Base-by-base conservation (phyloP, 2,113 vertebrate species). In the Calyptomena viridis region DNA sequence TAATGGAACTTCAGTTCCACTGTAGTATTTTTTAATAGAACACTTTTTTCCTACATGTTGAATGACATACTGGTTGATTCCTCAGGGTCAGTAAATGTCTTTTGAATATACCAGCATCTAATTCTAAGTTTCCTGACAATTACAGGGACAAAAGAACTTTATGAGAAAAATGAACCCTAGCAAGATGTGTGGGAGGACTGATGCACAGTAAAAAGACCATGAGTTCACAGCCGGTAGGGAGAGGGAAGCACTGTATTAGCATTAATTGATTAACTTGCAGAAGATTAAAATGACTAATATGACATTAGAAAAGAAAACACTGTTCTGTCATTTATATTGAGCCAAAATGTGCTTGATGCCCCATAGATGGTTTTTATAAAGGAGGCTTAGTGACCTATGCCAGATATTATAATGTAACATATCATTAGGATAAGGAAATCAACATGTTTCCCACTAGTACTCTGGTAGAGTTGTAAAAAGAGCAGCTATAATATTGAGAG, bases 231-330 rank as follows among this genome's bases (percentile, higher is more conserved):
- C 40, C 89, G 60, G 42, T 11, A 95, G 21, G 50, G 25, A 87
- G 64, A 93, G 22, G 24, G 31, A 94, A 87, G 60, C 50, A 68
- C 12, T 66, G 8, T n/a, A 86, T 84, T 84, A 92, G 13, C 68
- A 90, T 89, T 76, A 81, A 82, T 13, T 50, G 37, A 87, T 95
- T 92, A 86, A 94, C 42, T 92, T 93, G 37, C 27, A 49, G 53
- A 68, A 69, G 78, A 94, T 75, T 90, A 88, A 95, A 92, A 80
- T 93, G 0, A 93, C 55, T 93, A 94, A 95, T 84, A 39, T 25
- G 44, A 55, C 46, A 86, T 87, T 82, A 94, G 11, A 18, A 90
- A 95, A 68, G 72, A 68, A 97, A 95, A 83, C 30, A 44, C 44
- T 80, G 52, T 74, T 96, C 49, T 95, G 39, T 77, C 59, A 76